A percentile compares a stretch with the other conserved stretches of the same genome.
These are phyloP conservation scores for Corythaixoides concolor DNA, from an alignment of 2,113 vertebrate species.

Conservation along the genomic window DNA sequence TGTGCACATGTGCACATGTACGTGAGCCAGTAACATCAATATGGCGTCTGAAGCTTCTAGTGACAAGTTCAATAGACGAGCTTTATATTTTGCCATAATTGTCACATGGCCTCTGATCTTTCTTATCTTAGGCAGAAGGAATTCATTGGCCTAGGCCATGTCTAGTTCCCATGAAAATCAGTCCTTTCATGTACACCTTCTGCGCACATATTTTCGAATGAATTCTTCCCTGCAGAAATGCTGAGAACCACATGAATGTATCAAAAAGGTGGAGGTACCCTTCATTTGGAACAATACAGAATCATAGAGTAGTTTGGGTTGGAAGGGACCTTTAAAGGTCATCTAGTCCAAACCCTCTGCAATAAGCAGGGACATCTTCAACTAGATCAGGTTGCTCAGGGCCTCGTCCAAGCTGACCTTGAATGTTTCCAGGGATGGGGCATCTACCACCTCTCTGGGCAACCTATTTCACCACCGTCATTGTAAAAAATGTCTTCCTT, in stretches of 20 bases:
- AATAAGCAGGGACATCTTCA: not conserved
- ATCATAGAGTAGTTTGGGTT: not conserved
- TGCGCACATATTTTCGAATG: not conserved
- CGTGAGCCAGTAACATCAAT: not conserved
- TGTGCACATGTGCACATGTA: rapidly evolving
- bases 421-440: not conserved
- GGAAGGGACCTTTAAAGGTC: not conserved
- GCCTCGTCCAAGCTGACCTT: not conserved
- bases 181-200: not conserved
- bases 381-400: not conserved
- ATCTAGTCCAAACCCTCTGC: not conserved
- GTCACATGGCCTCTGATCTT: not conserved
- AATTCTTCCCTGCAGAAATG: not conserved
- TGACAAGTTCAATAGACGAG: not conserved
- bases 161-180: not conserved
- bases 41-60: not conserved
- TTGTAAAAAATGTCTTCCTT: not conserved
- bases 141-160: not conserved
- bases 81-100: not conserved
- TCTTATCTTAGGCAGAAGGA: not conserved
- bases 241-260: not conserved
- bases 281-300: not conserved
- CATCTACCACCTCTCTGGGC: not conserved
- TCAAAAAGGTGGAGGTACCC: not conserved
- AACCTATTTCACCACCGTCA: not conserved